Conservation (phyloP, 2,113 vertebrate genomes). For the Trichomycterus rosablanca region DNA sequence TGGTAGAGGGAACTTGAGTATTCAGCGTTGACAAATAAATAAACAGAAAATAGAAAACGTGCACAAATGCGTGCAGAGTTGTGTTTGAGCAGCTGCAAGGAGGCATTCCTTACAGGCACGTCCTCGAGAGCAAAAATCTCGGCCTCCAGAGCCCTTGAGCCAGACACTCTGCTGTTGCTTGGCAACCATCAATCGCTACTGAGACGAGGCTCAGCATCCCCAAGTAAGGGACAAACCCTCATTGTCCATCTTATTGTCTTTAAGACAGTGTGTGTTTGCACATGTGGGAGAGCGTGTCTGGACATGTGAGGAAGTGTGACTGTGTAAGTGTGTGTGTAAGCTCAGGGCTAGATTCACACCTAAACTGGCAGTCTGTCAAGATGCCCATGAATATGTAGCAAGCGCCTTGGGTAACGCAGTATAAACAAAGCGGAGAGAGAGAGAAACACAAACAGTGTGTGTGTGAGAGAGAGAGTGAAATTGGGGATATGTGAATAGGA, state of each 20-base stretch:
- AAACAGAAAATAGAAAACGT: not conserved
- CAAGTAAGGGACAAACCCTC: constrained; percentile 23
- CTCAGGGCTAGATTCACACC: constrained; percentile 41
- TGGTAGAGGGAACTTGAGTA: not conserved
- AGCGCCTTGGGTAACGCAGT: constrained; percentile 41
- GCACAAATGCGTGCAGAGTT: no score
- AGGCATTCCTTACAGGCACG: constrained; percentile 40
- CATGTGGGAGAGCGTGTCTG: constrained; percentile 2
- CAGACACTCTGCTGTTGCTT: constrained; percentile 60
- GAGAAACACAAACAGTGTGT: no score
- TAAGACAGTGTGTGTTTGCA: constrained; percentile 15
- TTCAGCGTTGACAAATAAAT: no score
- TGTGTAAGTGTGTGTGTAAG: not conserved
- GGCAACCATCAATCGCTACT: constrained; percentile 63
- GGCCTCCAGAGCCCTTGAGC: constrained; percentile 33
- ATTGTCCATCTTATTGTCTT: constrained; percentile 17
- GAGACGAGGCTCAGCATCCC: constrained; percentile 28
- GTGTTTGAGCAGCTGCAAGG: constrained; percentile 8
- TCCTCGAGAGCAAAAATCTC: constrained; percentile 11
- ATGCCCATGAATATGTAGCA: constrained; percentile 58
- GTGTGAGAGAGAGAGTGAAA: constrained; percentile 38
- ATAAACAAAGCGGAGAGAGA: not conserved
- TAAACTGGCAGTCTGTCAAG: constrained; percentile 56
- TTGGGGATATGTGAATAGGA: constrained; percentile 35
- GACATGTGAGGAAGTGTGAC: not conserved